These are phyloP conservation scores for Schlechtendalia chinensis DNA, from an alignment of 1,140 invertebrate species.

Conservation along the genomic window DNA sequence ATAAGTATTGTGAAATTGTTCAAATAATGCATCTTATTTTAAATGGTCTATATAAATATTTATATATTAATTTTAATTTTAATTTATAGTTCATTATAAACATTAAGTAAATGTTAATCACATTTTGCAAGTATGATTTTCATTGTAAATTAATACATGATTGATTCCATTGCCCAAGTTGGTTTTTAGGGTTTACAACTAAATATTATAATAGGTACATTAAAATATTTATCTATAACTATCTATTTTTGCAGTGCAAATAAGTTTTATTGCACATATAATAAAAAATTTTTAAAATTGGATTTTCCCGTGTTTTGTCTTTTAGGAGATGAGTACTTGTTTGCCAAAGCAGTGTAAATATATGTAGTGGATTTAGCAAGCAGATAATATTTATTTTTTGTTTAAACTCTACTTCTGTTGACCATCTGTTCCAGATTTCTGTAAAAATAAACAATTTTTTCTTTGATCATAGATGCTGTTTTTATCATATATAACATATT, in stretches of 20 bases:
- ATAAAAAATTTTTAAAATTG: constrained; percentile 29
- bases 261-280: constrained; percentile 38
- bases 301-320: constrained; percentile 27
- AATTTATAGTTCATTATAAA: background rate
- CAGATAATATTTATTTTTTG: constrained; percentile 43
- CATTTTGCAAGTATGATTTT: background rate
- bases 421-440: constrained; percentile 49
- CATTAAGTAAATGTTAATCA: background rate
- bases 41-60: background rate
- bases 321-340: constrained; percentile 30
- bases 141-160: background rate
- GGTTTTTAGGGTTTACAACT: background rate
- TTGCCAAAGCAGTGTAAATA: constrained; percentile 37
- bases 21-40: no score
- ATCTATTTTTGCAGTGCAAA: constrained; percentile 24
- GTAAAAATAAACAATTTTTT: constrained; percentile 43
- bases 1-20: no score
- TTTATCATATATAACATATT: background rate
- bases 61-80: background rate
- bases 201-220: background rate
- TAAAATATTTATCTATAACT: background rate
- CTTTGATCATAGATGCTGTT: constrained; percentile 17
- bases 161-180: background rate
- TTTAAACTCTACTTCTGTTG: constrained; percentile 43
- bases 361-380: constrained; percentile 19